Conservation (phyloP, 2,888 invertebrate species). For the Drosophila nigricruria region DNA sequence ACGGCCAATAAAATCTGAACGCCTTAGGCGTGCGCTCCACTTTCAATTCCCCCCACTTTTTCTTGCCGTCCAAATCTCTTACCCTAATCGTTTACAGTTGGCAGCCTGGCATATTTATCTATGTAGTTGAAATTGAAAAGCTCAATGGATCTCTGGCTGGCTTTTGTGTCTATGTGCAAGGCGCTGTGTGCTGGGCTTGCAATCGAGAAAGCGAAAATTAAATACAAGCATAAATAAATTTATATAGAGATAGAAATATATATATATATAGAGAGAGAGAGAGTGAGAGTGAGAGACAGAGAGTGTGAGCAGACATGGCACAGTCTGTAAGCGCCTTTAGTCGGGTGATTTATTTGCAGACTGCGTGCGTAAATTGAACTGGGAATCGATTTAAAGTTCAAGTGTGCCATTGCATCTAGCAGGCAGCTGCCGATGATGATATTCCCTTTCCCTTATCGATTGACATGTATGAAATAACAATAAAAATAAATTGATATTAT, state of each 20-base stretch:
- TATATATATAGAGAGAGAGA: slow-evolving; percentile 9
- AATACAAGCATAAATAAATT: slow-evolving; percentile 46
- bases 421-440: slow-evolving; percentile 23
- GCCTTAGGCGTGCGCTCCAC: slow-evolving; percentile 54
- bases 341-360: slow-evolving; percentile 67
- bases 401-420: slow-evolving; percentile 61
- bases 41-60: slow-evolving; percentile 4
- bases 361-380: slow-evolving; percentile 69
- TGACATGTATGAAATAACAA: slow-evolving; percentile 30
- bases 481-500: slow-evolving; percentile 69
- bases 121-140: slow-evolving; percentile 75
- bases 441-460: slow-evolving; percentile 21
- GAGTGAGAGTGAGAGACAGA: too few relatives aligned
- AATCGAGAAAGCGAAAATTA: slow-evolving; percentile 67
- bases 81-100: slow-evolving; percentile 61
- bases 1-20: slow-evolving; percentile 79
- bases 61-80: slow-evolving; percentile 3
- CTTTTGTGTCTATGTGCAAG: slow-evolving; percentile 33
- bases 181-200: slow-evolving; percentile 30
- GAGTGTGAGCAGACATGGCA: too few relatives aligned
- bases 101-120: slow-evolving; percentile 72
- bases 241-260: slow-evolving; percentile 10
- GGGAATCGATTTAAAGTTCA: slow-evolving; percentile 72
- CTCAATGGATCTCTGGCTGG: slow-evolving; percentile 25
- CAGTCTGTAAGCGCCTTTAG: slow-evolving; percentile 53